Percentiles rank a stretch among this genome's conserved stretches.
These are phyloP conservation scores for Ryuthela nishihirai DNA, from an alignment of 2,888 invertebrate genomes.

Conservation along the genomic window DNA sequence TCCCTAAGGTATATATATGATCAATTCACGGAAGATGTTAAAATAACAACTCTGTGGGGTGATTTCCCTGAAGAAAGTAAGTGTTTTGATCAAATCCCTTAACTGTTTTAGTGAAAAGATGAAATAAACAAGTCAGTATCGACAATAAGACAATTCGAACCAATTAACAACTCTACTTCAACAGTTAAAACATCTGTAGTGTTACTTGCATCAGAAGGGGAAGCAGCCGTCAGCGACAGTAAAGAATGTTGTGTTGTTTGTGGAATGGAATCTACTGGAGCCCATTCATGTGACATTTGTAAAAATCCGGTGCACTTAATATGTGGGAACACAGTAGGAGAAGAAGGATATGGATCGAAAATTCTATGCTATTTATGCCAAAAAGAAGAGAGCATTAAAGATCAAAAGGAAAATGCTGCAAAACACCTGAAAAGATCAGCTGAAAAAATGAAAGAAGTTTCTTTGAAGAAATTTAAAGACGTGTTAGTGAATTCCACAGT, in stretches of 20 bases:
- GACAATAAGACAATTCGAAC: background rate
- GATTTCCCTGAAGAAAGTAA: no score
- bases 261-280: conserved; percentile 11
- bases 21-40: no score
- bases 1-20: no score
- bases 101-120: no score
- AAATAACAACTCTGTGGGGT: no score
- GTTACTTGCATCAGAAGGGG: conserved; percentile 7
- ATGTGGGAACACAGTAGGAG: background rate
- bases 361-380: conserved; percentile 2
- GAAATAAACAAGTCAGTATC: no score
- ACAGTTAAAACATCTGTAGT: conserved; percentile 9
- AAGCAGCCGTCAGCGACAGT: background rate
- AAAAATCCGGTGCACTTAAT: conserved; percentile 2
- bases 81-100: no score
- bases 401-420: conserved; percentile 10
- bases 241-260: conserved; percentile 11
- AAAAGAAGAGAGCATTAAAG: conserved; percentile 5
- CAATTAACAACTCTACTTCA: conserved; percentile 10
- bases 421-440: conserved; percentile 8
- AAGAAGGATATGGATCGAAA: conserved; percentile 1
- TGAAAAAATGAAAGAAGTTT: conserved; percentile 8
- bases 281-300: conserved; percentile 9
- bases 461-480: conserved; percentile 3
- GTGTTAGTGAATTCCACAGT: conserved; percentile 7